Base-by-base conservation (phyloP, 2,113 vertebrate genomes). In the Pelusios castaneus region DNA sequence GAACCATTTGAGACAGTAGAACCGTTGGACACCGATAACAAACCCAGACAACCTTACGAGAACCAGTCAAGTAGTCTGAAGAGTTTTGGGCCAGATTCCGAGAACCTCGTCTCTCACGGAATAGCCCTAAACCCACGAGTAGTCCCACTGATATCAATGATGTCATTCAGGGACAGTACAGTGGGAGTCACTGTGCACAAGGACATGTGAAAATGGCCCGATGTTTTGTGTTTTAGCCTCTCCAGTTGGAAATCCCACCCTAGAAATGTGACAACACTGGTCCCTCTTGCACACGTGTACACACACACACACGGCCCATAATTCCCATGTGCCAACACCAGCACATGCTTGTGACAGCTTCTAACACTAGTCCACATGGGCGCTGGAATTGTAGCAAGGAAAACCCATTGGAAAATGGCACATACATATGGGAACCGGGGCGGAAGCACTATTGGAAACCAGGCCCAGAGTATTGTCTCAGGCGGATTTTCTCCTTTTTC, bases 361-460 rank as follows among this genome's bases (percentile, higher is more conserved):
- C 34, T 24, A 24, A 52, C 10, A 22, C 76, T 51, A 25, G 34
- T 51, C 41, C 6, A 16, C 52, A 52, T 38, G 24, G 14, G 22
- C 27, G 38, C 24, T 55, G 41, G 16, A 5, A 19, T 41, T 58
- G 17, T 73, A 25, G 77, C 41, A 31, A 87, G 0, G 0, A 0
- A 0, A 90, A 80, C 85, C 70, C 45, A 84, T 82, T 78, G 77
- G 80, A 95, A 94, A 94, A 93, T 34, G 78, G 70, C 93, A 95
- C 88, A 91, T 95, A 93, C 88, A 55, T 84, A 70, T 70, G 49
- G 91, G 82, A 93, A 94, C 88, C 58, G 43, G 60, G 88, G 80
- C n/a, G 29, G 63, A 73, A 82, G 21, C 51, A 89, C 91, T 80
- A 79, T 88, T 94, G 60, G 70, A 93, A 95, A 88, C 29, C 38